Percentiles rank a stretch among this genome's conserved stretches.
Evolutionary conservation across 1,140 invertebrate genomes (phyloP).

Genomic region (Eumaeus atala): DNA sequence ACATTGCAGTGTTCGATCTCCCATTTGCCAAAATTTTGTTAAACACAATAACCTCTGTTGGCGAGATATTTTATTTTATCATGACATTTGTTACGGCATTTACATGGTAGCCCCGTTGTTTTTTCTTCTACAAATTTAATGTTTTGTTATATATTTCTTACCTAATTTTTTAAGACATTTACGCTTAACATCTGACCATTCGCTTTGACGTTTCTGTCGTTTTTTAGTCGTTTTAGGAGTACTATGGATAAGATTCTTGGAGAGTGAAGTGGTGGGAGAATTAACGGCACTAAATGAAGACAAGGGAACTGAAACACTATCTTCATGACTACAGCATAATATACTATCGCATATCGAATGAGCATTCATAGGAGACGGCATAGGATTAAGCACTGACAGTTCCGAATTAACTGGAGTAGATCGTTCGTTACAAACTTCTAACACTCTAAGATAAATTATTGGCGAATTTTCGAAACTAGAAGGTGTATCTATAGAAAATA

Average conservation of each 20-base stretch:
- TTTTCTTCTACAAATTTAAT: constrained; percentile 8
- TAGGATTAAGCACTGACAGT: constrained; percentile 1
- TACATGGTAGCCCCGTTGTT: neutral
- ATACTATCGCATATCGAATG: constrained; percentile 4
- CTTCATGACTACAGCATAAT: constrained; percentile 6
- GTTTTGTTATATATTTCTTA: constrained; percentile 14
- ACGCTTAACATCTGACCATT: constrained; percentile 13
- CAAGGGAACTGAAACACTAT: neutral
- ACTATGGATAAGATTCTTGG: neutral
- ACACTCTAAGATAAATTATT: too few relatives aligned
- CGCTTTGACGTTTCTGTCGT: constrained; percentile 12
- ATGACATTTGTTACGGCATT: constrained; percentile 11
- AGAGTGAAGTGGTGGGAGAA: neutral
- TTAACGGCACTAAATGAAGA: constrained; percentile 1
- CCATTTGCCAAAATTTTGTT: constrained; percentile 22
- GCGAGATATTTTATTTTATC: constrained; percentile 14
- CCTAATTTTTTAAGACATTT: constrained; percentile 13
- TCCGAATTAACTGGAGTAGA: too few relatives aligned
- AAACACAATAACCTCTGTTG: constrained; percentile 14
- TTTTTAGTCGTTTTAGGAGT: constrained; percentile 13
- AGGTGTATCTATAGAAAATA: constrained; percentile 13
- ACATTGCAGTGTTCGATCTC: constrained; percentile 16
- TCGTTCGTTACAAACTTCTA: too few relatives aligned
- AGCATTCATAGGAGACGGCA: constrained; percentile 15
- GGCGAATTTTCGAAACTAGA: constrained; percentile 8